These are phyloP conservation scores for Mechanitis mazaeus DNA, from an alignment of 2,888 invertebrate species.

Conservation along the genomic window DNA sequence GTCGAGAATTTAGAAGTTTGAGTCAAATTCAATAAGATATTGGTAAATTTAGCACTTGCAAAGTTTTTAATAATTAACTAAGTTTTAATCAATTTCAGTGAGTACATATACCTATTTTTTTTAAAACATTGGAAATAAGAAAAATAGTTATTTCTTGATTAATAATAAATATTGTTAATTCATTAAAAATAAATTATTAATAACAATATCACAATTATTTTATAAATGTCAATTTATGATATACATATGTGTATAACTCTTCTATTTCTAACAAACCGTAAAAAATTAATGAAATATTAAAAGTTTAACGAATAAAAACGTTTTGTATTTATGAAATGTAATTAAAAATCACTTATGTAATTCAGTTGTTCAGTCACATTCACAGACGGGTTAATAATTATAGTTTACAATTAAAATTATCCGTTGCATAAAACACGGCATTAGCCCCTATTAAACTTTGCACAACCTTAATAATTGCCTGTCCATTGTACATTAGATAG, in stretches of 20 bases:
- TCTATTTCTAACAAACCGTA: too few relatives aligned
- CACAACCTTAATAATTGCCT: slow-evolving; percentile 62
- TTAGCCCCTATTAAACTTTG: slow-evolving; percentile 57
- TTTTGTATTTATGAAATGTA: background rate
- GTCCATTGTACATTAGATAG: slow-evolving; percentile 48
- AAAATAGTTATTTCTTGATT: too few relatives aligned
- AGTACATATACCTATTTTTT: too few relatives aligned
- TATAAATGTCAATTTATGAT: too few relatives aligned
- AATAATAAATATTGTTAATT: too few relatives aligned
- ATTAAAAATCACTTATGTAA: background rate
- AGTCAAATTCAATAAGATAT: slow-evolving; percentile 1
- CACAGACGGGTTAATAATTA: slow-evolving; percentile 1
- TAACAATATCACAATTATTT: too few relatives aligned
- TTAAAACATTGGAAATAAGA: too few relatives aligned
- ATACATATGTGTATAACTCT: too few relatives aligned
- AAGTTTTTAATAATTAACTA: background rate
- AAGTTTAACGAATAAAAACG: background rate
- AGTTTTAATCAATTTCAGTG: too few relatives aligned
- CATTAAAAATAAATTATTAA: too few relatives aligned
- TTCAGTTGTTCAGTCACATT: background rate
- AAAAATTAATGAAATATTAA: too few relatives aligned
- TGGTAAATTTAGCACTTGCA: background rate
- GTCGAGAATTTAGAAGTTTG: slow-evolving; percentile 16
- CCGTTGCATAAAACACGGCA: slow-evolving; percentile 40
- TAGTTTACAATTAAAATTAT: slow-evolving; percentile 34